Evolutionary conservation across 2,797 vertebrate species (phyloP).

Genomic region (Tiaroga cobitis): DNA sequence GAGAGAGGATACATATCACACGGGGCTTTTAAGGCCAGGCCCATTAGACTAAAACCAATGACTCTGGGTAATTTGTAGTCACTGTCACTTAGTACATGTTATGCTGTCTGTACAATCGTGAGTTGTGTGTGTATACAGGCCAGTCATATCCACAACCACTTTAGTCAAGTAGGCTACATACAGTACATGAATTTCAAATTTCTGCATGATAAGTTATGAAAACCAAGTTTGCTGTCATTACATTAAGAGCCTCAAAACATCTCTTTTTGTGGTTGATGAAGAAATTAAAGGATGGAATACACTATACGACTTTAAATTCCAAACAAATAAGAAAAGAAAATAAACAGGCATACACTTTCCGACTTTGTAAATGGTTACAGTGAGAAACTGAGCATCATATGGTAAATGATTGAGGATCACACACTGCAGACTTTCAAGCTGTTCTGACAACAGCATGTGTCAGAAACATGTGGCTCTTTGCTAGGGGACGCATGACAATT

Average conservation of each 20-base stretch:
- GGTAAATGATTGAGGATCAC: background rate
- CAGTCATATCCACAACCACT: background rate
- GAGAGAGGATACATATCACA: conserved; percentile 29
- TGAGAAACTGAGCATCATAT: background rate
- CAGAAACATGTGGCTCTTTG: background rate
- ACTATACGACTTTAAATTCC: background rate
- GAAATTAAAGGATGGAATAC: background rate
- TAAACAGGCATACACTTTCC: background rate
- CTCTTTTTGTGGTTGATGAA: background rate
- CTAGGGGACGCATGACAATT: background rate
- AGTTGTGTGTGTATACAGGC: background rate
- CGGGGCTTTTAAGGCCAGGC: conserved; percentile 24
- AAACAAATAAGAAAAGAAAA: background rate
- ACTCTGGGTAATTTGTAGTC: conserved; percentile 55
- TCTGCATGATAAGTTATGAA: background rate
- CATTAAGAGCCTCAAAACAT: background rate
- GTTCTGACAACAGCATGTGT: background rate
- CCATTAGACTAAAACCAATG: conserved; percentile 25
- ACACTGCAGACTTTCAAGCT: background rate
- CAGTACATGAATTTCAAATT: background rate
- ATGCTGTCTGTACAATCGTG: background rate
- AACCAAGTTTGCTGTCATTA: background rate
- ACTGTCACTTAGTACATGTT: conserved; percentile 32
- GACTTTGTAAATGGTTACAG: background rate
- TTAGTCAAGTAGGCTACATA: too few species aligned